A percentile compares a stretch with the other conserved stretches of the same genome.
Conservation (phyloP, 2,888 invertebrate species). For the Calliphora vomitoria region DNA sequence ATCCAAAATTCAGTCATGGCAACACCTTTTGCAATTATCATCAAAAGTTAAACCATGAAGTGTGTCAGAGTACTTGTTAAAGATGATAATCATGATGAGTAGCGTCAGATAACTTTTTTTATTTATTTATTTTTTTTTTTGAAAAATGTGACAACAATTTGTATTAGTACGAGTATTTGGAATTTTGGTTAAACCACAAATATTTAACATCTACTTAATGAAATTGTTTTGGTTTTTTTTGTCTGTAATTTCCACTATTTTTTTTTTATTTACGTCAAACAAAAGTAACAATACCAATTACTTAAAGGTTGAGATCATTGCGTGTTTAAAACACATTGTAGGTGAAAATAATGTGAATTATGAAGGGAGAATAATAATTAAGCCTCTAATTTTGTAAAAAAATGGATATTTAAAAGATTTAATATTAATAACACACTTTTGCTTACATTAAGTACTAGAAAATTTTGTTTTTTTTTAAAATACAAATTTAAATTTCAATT, state of each 20-base stretch:
- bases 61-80: constrained; percentile 12
- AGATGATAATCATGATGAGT: constrained; percentile 9
- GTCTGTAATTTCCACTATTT: neutral
- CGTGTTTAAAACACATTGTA: constrained; percentile 5
- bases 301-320: constrained; percentile 10
- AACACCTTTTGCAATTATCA: neutral
- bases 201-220: constrained; percentile 34
- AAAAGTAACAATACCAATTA: neutral
- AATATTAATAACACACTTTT: neutral
- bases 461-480: no score
- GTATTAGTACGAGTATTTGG: constrained; percentile 8
- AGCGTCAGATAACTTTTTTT: constrained; percentile 29
- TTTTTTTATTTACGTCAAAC: neutral
- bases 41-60: neutral
- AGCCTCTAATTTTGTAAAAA: neutral
- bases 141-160: constrained; percentile 50
- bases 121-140: neutral
- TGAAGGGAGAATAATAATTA: constrained; percentile 16
- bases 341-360: constrained; percentile 8
- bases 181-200: constrained; percentile 38
- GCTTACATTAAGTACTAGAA: no score
- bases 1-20: no score
- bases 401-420: neutral
- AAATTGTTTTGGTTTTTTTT: constrained; percentile 10
- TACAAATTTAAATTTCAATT: neutral